Conservation (phyloP, 2,888 invertebrate genomes). For the Erynnis tages region DNA sequence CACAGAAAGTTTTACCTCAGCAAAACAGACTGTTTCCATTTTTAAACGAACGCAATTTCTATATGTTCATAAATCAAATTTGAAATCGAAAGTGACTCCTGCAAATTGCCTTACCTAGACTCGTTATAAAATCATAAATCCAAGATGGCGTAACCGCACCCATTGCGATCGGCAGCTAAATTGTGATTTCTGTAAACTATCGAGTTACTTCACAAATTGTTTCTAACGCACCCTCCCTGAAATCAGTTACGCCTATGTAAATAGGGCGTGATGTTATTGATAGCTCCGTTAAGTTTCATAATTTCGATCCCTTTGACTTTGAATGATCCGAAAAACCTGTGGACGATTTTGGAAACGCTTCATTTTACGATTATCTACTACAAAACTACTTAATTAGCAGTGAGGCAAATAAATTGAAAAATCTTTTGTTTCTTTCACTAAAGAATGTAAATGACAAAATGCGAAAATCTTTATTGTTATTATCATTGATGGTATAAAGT, state of each 20-base stretch:
- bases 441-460: too few species aligned
- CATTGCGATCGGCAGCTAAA: constrained; percentile 39
- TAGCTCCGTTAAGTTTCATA: constrained; percentile 31
- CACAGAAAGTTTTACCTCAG: too few species aligned
- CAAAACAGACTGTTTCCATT: too few species aligned
- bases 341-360: too few species aligned
- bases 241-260: constrained; percentile 54
- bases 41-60: too few species aligned
- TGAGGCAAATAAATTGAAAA: too few species aligned
- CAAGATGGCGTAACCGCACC: constrained; percentile 46
- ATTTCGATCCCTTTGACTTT: constrained; percentile 15
- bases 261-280: constrained; percentile 40
- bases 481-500: too few species aligned
- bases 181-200: constrained; percentile 65
- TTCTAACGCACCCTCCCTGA: constrained; percentile 46
- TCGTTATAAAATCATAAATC: constrained; percentile 27
- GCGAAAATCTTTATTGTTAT: too few species aligned
- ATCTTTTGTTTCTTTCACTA: too few species aligned
- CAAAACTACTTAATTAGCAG: too few species aligned
- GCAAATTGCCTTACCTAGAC: neutral
- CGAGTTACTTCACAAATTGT: constrained; percentile 63
- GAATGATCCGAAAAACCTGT: too few species aligned
- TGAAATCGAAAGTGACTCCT: neutral
- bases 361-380: too few species aligned
- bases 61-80: neutral